Evolutionary conservation across 2,113 vertebrate genomes (phyloP), one percentile per base, ranked within the genome.

Genomic region (Rhynchopsitta pachyrhyncha): DNA sequence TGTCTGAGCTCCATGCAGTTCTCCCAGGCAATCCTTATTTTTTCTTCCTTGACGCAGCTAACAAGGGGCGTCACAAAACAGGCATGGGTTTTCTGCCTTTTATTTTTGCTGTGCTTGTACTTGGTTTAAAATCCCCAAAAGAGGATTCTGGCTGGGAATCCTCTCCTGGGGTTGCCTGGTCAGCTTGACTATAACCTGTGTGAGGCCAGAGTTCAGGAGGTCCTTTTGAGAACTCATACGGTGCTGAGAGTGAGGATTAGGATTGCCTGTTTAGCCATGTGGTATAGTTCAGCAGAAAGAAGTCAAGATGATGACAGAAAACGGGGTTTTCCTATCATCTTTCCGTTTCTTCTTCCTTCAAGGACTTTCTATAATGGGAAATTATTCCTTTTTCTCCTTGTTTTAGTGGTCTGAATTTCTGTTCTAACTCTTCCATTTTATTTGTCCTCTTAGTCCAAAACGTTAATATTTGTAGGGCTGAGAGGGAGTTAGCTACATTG

Each of bases 181-280:
- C 67, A 52, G n/a, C 37, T 71, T 71, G n/a, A 29, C 63, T 80
- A 22, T 49, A 68, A 53, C 25, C 18, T 1, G 0, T 33, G 53
- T 64, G 44, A 80, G 37, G 50, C 19, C 35, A 64, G 53, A 14
- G 5, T 77, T 59, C n/a, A 47, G 37, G 18, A 83, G 23, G 17
- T 62, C 27, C 23, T 82, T n/a, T 49, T 57, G 27, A 47, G 41
- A 79, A 66, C 60, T 57, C 15, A 10, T 10, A 23, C 0, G 0
- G 33, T 78, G 49, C n/a, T 2, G 1, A 44, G 46, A 70, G 39
- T 0, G 0, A 46, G 49, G 31, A 33, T 46, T 62, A 14, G 31
- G 25, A 20, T 70, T 42, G 4, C 69, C 29, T 39, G 5, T 35
- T 33, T 37, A 52, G 6, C 35, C 0, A 0, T 23, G 15, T 62